Conservation (phyloP, 2,888 invertebrate species). For the Fragum whitleyi region DNA sequence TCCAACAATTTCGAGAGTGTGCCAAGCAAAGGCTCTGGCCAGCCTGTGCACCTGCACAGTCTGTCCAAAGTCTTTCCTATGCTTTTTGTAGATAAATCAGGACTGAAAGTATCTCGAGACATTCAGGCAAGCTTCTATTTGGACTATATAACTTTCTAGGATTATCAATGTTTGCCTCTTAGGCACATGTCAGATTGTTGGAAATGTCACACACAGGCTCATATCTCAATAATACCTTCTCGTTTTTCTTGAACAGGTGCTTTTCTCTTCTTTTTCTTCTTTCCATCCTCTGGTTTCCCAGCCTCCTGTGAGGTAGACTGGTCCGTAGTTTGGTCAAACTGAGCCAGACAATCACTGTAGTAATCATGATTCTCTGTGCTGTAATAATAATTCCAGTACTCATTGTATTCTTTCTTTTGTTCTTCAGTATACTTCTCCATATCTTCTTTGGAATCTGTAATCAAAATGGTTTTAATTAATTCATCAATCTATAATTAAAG, state of each 20-base stretch:
- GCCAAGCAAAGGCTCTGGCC: too few species aligned
- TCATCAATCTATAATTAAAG: too few species aligned
- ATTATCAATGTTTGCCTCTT: too few species aligned
- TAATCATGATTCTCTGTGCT: conserved; percentile 72
- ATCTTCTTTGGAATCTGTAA: conserved; percentile 54
- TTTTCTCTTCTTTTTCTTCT: conserved; percentile 71
- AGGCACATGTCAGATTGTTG: too few species aligned
- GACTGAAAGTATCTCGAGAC: too few species aligned
- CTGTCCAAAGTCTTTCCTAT: too few species aligned
- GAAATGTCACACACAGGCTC: too few species aligned
- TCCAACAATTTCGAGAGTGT: too few species aligned
- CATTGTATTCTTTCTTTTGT: conserved; percentile 63
- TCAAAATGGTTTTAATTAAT: neutral
- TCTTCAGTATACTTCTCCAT: conserved; percentile 64
- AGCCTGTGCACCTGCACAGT: too few species aligned
- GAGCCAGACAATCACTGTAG: conserved; percentile 64
- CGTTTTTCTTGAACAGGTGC: conserved; percentile 60
- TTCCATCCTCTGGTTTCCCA: conserved; percentile 41
- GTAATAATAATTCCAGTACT: conserved; percentile 78
- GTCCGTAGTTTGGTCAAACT: conserved; percentile 22
- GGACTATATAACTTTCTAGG: too few species aligned
- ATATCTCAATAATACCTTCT: conserved; percentile 25
- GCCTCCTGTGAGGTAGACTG: neutral
- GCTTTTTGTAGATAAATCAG: too few species aligned
- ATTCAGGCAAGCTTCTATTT: too few species aligned